A percentile compares a stretch with the other conserved stretches of the same genome.
Evolutionary conservation across 2,797 vertebrate species (phyloP).

Genomic region (Nyctibius grandis): DNA sequence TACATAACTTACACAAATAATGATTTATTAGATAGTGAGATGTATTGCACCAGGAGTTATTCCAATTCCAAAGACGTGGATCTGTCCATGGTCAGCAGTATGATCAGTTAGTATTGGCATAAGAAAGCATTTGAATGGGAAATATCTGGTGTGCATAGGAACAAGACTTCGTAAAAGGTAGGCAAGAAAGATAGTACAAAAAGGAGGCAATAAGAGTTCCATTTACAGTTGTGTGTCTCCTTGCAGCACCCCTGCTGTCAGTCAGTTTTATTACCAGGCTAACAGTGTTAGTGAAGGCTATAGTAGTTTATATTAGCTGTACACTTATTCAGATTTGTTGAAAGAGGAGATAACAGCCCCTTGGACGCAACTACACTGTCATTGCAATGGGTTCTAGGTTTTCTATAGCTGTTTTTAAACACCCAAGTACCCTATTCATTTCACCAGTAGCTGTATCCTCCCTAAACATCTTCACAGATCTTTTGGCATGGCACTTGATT

Average conservation of each 20-base stretch:
- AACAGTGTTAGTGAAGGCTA: not conserved
- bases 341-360: not conserved
- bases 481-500: not conserved
- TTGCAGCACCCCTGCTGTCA: not conserved
- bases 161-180: not conserved
- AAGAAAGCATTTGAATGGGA: not conserved
- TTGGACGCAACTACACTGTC: not conserved
- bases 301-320: not conserved
- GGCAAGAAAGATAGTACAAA: not conserved
- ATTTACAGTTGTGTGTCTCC: not conserved
- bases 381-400: not conserved
- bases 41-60: not conserved
- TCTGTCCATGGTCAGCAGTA: not conserved
- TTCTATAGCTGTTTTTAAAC: slow-evolving; percentile 11
- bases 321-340: not conserved
- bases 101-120: not conserved
- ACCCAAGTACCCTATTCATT: not conserved
- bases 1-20: not conserved
- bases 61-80: not conserved
- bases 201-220: not conserved
- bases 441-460: not conserved
- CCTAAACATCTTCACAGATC: not conserved
- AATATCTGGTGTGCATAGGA: not conserved
- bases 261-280: not conserved
- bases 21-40: not conserved